Evolutionary conservation across 2,113 vertebrate genomes (phyloP).

Genomic region (Pygoscelis adeliae): DNA sequence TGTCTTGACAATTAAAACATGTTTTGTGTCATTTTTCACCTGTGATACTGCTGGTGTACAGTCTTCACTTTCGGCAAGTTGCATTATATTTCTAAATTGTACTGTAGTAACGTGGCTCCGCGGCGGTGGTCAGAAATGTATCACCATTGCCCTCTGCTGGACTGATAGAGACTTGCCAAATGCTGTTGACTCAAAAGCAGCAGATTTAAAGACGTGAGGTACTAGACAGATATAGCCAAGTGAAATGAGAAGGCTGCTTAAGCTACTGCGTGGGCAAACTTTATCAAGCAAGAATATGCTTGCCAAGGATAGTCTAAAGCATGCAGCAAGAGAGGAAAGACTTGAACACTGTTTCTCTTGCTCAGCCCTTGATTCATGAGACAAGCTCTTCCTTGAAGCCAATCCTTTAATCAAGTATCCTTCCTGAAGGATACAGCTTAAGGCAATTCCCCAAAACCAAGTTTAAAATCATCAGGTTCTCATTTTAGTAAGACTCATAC

Average conservation of each 20-base stretch:
- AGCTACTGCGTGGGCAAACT: background rate
- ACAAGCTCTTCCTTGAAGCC: background rate
- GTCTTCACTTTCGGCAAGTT: background rate
- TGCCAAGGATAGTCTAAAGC: background rate
- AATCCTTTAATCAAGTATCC: background rate
- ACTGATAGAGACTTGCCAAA: background rate
- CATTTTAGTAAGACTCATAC: background rate
- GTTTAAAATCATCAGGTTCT: background rate
- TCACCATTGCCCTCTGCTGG: background rate
- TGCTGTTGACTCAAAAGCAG: background rate
- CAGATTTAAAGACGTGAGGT: background rate
- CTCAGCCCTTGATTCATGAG: background rate
- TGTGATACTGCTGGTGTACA: background rate
- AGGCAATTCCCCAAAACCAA: background rate
- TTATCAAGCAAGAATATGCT: background rate
- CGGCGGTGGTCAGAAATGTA: background rate
- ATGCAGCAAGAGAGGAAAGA: background rate
- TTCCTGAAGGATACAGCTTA: background rate
- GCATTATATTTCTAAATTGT: background rate
- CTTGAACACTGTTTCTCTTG: background rate
- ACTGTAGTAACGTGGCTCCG: accelerated
- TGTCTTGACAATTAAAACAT: background rate
- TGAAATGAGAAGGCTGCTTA: background rate
- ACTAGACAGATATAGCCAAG: background rate
- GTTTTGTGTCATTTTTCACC: background rate